Conservation (phyloP, 2,888 invertebrate species). For the Julus scanicus region DNA sequence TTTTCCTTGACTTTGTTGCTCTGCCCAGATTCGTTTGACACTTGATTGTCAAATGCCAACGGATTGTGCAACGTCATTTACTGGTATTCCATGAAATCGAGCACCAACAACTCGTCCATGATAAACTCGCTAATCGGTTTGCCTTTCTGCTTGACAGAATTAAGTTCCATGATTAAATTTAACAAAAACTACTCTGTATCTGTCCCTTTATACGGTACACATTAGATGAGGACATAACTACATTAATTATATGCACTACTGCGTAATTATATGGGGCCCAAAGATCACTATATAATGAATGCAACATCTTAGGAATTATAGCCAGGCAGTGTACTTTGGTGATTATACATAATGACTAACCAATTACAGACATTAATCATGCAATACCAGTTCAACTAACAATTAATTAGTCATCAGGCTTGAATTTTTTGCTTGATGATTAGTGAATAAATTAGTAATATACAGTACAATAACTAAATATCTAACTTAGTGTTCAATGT, state of each 20-base stretch:
- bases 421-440: too few relatives aligned
- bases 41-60: background rate
- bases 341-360: too few relatives aligned
- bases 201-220: background rate
- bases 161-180: conserved; percentile 20
- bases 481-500: too few relatives aligned
- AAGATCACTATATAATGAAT: background rate
- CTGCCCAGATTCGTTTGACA: conserved; percentile 1
- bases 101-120: background rate
- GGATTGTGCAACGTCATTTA: background rate
- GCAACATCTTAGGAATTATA: background rate
- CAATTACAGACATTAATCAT: too few relatives aligned
- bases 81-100: background rate
- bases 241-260: background rate
- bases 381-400: too few relatives aligned
- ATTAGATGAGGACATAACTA: background rate
- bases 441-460: too few relatives aligned
- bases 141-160: background rate
- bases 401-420: too few relatives aligned
- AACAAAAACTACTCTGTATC: conserved; percentile 13
- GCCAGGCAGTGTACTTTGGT: conserved; percentile 37
- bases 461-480: too few relatives aligned
- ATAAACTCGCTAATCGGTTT: background rate
- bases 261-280: background rate
- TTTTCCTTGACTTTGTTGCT: background rate